These are phyloP conservation scores for Agelaius phoeniceus DNA, from an alignment of 2,113 vertebrate species.

Conservation along the genomic window DNA sequence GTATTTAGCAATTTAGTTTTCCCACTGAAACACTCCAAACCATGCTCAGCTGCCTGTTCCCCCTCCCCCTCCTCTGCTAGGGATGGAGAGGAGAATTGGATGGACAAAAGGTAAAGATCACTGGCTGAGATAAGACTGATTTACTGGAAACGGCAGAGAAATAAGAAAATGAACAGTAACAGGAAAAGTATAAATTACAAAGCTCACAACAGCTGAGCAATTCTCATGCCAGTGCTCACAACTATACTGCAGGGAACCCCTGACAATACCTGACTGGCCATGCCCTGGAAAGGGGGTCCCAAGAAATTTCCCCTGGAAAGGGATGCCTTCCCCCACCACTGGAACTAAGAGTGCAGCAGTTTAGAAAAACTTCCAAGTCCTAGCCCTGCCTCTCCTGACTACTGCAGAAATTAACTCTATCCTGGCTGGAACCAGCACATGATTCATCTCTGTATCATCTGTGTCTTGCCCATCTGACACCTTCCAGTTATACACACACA, in stretches of 20 bases:
- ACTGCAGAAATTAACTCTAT: not conserved
- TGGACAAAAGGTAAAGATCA: not conserved
- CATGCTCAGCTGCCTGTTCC: not conserved
- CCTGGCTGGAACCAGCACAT: not conserved
- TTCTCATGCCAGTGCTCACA: not conserved
- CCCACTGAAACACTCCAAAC: not conserved
- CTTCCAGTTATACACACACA: not conserved
- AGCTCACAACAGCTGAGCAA: accelerated
- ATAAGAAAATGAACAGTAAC: not conserved
- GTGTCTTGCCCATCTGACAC: not conserved
- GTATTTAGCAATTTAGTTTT: not conserved
- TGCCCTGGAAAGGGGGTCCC: no score
- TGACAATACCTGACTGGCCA: no score
- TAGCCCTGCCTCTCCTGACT: not conserved
- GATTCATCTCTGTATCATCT: not conserved
- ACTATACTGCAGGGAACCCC: accelerated
- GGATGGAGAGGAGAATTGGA: not conserved
- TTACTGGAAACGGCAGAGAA: not conserved
- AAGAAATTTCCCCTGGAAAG: not conserved
- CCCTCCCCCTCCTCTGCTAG: not conserved
- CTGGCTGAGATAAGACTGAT: not conserved
- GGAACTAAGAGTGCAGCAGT: not conserved
- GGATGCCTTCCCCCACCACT: not conserved
- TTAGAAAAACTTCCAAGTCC: not conserved
- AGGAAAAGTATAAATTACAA: not conserved